phyloP scores from a whole-genome alignment of 2,797 vertebrate genomes.

The Taeniopygia guttata region DNA sequence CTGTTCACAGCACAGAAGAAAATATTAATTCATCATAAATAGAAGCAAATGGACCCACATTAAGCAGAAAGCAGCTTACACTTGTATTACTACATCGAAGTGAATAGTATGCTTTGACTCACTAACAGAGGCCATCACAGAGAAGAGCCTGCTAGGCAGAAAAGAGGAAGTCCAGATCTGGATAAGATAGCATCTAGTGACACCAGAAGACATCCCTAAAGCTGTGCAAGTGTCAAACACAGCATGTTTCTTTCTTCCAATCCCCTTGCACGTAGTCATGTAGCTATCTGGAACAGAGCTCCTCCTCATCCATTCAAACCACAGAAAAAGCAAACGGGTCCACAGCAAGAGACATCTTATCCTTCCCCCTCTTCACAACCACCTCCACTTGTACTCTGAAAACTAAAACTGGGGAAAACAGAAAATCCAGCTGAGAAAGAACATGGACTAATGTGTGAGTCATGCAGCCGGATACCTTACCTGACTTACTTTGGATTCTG shows the following conservation, averaged over 20 bases:
- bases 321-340: not conserved
- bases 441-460: not conserved
- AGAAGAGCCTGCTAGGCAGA: not conserved
- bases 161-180: not conserved
- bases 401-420: not conserved
- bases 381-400: not conserved
- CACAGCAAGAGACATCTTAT: not conserved
- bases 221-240: not conserved
- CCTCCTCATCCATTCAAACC: not conserved
- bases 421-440: not conserved
- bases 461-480: not conserved
- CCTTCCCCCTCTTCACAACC: not conserved
- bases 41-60: not conserved
- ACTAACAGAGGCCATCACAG: not conserved
- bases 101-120: constrained; percentile 15
- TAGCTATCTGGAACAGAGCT: not conserved
- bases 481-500: not conserved
- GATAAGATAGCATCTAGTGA: constrained; percentile 3
- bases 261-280: not conserved
- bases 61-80: constrained; percentile 3
- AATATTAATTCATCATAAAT: constrained; percentile 19
- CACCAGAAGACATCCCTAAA: not conserved
- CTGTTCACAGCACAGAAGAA: not conserved
- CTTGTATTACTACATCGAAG: not conserved
- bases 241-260: not conserved